These are phyloP conservation scores for Onychomys arenicola DNA, from an alignment of 2,797 vertebrate genomes.

Conservation along the genomic window DNA sequence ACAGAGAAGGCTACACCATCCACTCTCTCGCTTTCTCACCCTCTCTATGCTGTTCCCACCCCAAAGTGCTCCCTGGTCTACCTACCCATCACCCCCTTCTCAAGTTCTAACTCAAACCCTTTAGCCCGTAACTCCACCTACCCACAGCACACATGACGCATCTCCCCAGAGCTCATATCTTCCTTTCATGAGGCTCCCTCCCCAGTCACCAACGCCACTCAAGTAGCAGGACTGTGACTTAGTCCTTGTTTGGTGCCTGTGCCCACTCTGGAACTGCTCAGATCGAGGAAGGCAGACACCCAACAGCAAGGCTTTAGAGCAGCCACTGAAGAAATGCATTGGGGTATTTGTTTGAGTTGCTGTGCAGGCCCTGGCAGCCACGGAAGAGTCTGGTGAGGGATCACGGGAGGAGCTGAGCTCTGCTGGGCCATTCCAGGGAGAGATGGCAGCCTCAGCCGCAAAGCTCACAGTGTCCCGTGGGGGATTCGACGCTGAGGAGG, in stretches of 20 bases:
- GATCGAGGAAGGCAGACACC: neutral
- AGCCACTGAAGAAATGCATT: neutral
- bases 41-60: neutral
- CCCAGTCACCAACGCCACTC: neutral
- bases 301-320: neutral
- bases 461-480: neutral
- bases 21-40: accelerated
- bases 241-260: accelerated
- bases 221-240: neutral
- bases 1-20: neutral
- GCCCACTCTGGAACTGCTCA: neutral
- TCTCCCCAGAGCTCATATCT: neutral
- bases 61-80: neutral
- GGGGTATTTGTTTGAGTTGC: neutral
- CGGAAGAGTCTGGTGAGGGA: neutral
- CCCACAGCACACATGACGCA: accelerated
- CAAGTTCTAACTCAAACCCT: neutral
- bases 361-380: neutral
- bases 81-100: neutral
- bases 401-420: accelerated
- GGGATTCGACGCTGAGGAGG: neutral
- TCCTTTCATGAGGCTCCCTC: neutral
- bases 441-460: neutral
- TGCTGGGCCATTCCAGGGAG: neutral
- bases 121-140: neutral